These are phyloP conservation scores for Cladorhizidae sp. DNA, from an alignment of 37 sponge, comb jelly and placozoan species.

Conservation along the genomic window DNA sequence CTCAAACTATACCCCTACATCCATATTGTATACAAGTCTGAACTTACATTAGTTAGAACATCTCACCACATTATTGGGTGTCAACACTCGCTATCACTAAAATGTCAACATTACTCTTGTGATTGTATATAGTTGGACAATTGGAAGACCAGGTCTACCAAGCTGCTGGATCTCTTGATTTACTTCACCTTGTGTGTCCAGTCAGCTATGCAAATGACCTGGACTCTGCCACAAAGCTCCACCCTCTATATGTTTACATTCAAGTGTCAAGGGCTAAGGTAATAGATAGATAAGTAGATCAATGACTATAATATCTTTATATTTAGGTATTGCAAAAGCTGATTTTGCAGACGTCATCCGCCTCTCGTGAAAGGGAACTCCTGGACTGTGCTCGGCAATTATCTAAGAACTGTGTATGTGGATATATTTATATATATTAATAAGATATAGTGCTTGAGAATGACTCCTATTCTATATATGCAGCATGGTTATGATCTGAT, in stretches of 20 bases:
- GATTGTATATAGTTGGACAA: neutral
- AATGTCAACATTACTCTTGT: too few species aligned
- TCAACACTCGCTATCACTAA: too few species aligned
- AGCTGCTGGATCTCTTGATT: constrained; percentile 30
- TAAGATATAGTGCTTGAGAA: neutral
- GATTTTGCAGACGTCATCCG: constrained; percentile 25
- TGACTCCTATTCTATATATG: neutral
- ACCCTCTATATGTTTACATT: constrained; percentile 53
- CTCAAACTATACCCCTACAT: too few species aligned
- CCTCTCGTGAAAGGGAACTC: constrained; percentile 13
- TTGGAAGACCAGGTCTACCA: constrained; percentile 18
- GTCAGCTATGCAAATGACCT: constrained; percentile 53
- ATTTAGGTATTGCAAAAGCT: constrained; percentile 34
- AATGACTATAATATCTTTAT: neutral
- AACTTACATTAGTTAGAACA: too few species aligned
- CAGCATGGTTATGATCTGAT: constrained; percentile 39
- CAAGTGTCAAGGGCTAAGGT: constrained; percentile 40
- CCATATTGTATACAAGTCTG: too few species aligned
- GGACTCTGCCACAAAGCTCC: constrained; percentile 5
- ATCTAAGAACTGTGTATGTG: constrained; percentile 12
- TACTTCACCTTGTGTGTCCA: constrained; percentile 49
- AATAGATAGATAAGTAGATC: neutral
- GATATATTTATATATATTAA: neutral
- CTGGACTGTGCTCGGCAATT: constrained; percentile 22
- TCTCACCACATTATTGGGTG: too few species aligned